These are phyloP conservation scores for Oxyteleia sp. DNA, from an alignment of 2,888 invertebrate genomes.

Conservation along the genomic window DNA sequence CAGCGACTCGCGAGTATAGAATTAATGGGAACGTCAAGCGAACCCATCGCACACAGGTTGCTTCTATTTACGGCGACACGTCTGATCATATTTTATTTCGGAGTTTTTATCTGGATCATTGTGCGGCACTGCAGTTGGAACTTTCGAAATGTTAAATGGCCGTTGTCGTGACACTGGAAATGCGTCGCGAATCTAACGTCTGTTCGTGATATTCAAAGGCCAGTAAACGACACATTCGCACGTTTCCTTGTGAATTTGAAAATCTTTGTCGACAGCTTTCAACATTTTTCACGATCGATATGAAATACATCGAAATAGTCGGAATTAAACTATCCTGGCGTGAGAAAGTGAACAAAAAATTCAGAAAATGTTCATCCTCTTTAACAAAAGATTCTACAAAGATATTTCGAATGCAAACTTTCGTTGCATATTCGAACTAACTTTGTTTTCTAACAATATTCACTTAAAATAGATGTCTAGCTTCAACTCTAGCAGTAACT, in stretches of 20 bases:
- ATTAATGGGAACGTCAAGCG: too few relatives aligned
- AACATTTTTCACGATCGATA: slow-evolving; percentile 23
- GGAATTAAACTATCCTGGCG: background rate
- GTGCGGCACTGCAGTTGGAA: slow-evolving; percentile 22
- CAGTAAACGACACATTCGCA: slow-evolving; percentile 35
- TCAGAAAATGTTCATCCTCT: too few relatives aligned
- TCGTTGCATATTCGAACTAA: too few relatives aligned
- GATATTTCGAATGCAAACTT: too few relatives aligned
- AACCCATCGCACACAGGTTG: slow-evolving; percentile 55
- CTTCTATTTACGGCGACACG: slow-evolving; percentile 70
- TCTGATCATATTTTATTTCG: slow-evolving; percentile 76
- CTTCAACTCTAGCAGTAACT: too few relatives aligned
- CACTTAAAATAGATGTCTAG: too few relatives aligned
- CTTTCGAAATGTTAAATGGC: slow-evolving; percentile 72
- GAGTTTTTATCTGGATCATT: slow-evolving; percentile 71
- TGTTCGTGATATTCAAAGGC: slow-evolving; percentile 55
- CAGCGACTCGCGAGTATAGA: too few relatives aligned
- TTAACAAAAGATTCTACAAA: too few relatives aligned
- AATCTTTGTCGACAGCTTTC: slow-evolving; percentile 8
- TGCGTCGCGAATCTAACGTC: slow-evolving; percentile 41
- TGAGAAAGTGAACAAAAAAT: too few relatives aligned
- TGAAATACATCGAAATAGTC: slow-evolving; percentile 10
- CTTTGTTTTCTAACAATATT: too few relatives aligned
- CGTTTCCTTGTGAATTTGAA: slow-evolving; percentile 19
- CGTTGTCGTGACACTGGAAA: slow-evolving; percentile 40